Base-by-base conservation (phyloP, 2,888 invertebrate genomes). In the Adela reaumurella region DNA sequence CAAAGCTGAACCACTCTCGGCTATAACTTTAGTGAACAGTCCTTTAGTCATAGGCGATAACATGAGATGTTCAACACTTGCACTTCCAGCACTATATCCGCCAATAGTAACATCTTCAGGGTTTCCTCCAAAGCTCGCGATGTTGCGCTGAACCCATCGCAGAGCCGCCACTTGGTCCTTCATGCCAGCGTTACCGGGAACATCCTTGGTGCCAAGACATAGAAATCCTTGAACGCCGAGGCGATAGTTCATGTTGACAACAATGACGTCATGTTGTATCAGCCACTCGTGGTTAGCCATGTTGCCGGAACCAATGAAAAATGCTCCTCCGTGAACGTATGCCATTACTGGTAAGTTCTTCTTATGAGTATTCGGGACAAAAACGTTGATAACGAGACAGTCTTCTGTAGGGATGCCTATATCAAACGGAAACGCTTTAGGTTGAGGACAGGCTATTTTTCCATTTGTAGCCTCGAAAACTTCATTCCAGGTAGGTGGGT, bases 291-390 rank as follows among this genome's bases (percentile, higher is more conserved):
- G 59, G 35, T 57, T 55, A 1, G 58, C 5, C 20, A 49, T 52
- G 50, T 64, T 58, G 1, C 72, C 68, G 35, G 50, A 60, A 2
- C 74, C 77, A 2, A 60, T 43, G 55, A 67, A 59, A 50, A 63
- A 77, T 2, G 62, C 71, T 8, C 78, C 79, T 17, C 76, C 76
- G 46, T 79, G 79, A 2, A 79, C 58, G 45, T 62, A 58, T n/a
- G n/a, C n/a, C n/a, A n/a, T n/a, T n/a, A n/a, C n/a, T n/a, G n/a
- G n/a, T n/a, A n/a, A n/a, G n/a, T 11, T 78, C 67, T 24, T 77
- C 52, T 1, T 78, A 78, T 2, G 78, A 67, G 3, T 67, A 24
- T 64, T 59, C 3, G 70, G 68, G 1, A 65, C 63, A 45, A 61
- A 70, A 3, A 74, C 59, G 53, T 66, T 74, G 5, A 67, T 58